Evolutionary conservation across 1,140 invertebrate genomes (phyloP).

Genomic region (Lepeophtheirus salmonis): DNA sequence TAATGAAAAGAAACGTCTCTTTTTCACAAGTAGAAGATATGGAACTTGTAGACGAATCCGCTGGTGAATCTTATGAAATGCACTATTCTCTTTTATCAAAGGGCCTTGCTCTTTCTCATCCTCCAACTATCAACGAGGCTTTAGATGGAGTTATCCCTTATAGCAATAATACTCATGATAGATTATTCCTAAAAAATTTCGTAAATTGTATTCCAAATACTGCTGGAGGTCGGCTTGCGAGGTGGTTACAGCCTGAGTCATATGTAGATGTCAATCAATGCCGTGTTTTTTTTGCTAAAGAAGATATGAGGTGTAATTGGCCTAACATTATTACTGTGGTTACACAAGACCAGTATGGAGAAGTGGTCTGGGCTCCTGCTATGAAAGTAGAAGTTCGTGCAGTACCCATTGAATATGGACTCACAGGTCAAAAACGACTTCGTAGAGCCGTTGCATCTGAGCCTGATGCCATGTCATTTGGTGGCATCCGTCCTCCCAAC

Average conservation of each 20-base stretch:
- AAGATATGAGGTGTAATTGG: conserved; percentile 56
- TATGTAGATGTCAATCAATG: conserved; percentile 71
- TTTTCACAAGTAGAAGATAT: conserved; percentile 56
- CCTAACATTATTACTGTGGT: conserved; percentile 58
- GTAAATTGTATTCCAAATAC: conserved; percentile 63
- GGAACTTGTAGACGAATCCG: conserved; percentile 45
- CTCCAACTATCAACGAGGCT: conserved; percentile 68
- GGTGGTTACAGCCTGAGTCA: conserved; percentile 82
- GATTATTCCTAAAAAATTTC: conserved; percentile 83
- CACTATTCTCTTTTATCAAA: conserved; percentile 60
- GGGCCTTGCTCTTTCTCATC: conserved; percentile 68
- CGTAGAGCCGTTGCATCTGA: conserved; percentile 33
- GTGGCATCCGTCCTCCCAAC: conserved; percentile 42
- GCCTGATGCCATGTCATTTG: conserved; percentile 46
- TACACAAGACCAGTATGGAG: conserved; percentile 77
- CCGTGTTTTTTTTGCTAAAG: conserved; percentile 52
- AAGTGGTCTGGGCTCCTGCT: conserved; percentile 42
- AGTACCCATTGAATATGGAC: conserved; percentile 38
- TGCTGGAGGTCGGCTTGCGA: conserved; percentile 69
- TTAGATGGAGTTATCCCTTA: conserved; percentile 70
- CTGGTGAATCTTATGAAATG: conserved; percentile 44
- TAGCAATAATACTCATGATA: conserved; percentile 57
- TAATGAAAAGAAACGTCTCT: conserved; percentile 64
- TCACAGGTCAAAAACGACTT: conserved; percentile 31
- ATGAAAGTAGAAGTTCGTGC: conserved; percentile 47